These are phyloP conservation scores for Melanaphis sacchari DNA, from an alignment of 1,140 invertebrate genomes.

Conservation along the genomic window DNA sequence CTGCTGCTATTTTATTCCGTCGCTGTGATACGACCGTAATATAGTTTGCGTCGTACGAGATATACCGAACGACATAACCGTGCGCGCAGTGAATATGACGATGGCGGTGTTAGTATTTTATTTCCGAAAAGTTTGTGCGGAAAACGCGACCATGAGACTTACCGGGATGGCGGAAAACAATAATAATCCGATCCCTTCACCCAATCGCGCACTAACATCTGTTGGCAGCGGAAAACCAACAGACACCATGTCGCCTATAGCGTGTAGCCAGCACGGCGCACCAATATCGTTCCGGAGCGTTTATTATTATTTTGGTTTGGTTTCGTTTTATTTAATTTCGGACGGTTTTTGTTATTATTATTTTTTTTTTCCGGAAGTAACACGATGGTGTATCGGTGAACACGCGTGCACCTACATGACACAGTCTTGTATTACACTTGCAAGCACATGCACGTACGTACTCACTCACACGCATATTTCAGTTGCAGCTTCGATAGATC, in stretches of 20 bases:
- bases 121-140: not conserved
- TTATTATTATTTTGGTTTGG: constrained; percentile 14
- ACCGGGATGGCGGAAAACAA: not conserved
- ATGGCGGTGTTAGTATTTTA: not conserved
- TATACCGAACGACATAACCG: not conserved
- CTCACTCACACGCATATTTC: not conserved
- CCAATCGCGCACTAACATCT: not conserved
- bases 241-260: not conserved
- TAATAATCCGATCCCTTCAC: not conserved
- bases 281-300: not conserved
- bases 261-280: too few relatives aligned
- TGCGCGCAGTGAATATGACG: not conserved
- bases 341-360: not conserved
- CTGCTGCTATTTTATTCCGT: too few relatives aligned
- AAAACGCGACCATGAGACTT: not conserved
- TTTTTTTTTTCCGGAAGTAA: not conserved
- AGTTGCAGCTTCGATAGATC: not conserved
- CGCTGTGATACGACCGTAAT: too few relatives aligned
- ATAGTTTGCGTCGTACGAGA: too few relatives aligned
- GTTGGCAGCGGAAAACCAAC: not conserved
- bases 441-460: too few relatives aligned
- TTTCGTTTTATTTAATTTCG: constrained; percentile 5
- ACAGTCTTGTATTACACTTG: too few relatives aligned
- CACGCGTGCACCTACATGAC: not conserved
- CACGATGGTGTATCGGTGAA: not conserved